A percentile compares a stretch with the other conserved stretches of the same genome.
Evolutionary conservation across 2,797 vertebrate species (phyloP).

Genomic region (Eulemur rubriventer): DNA sequence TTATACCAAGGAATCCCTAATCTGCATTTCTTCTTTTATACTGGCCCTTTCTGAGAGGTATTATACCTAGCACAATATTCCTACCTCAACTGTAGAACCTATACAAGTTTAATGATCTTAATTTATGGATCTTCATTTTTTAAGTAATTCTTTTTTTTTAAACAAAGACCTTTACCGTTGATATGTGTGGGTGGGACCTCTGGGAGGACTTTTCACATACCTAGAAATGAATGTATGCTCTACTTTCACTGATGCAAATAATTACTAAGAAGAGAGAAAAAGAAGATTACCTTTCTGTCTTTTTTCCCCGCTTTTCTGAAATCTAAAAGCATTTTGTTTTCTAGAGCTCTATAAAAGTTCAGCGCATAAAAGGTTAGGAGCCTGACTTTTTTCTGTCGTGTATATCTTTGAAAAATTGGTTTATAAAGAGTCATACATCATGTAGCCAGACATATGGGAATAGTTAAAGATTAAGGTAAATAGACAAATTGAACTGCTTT

Average conservation of each 20-base stretch:
- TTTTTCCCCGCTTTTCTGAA: slow-evolving; percentile 45
- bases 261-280: slow-evolving; percentile 70
- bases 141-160: slow-evolving; percentile 47
- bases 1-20: not conserved
- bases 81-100: not conserved
- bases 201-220: slow-evolving; percentile 50
- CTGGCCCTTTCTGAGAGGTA: not conserved
- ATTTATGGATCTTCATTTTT: slow-evolving; percentile 51
- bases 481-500: slow-evolving; percentile 90
- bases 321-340: slow-evolving; percentile 84
- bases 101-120: slow-evolving; percentile 23
- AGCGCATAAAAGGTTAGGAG: slow-evolving; percentile 87
- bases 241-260: slow-evolving; percentile 71
- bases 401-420: slow-evolving; percentile 90
- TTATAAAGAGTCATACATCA: slow-evolving; percentile 89
- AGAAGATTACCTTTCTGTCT: slow-evolving; percentile 77
- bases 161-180: slow-evolving; percentile 43
- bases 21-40: not conserved
- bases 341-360: slow-evolving; percentile 86
- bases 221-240: slow-evolving; percentile 56
- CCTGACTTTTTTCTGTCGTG: slow-evolving; percentile 86
- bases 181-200: not conserved
- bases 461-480: slow-evolving; percentile 91
- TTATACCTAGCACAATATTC: slow-evolving; percentile 44
- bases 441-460: slow-evolving; percentile 88